These are phyloP conservation scores for Leguminivora glycinivorella DNA, from an alignment of 1,140 invertebrate species.

Conservation along the genomic window DNA sequence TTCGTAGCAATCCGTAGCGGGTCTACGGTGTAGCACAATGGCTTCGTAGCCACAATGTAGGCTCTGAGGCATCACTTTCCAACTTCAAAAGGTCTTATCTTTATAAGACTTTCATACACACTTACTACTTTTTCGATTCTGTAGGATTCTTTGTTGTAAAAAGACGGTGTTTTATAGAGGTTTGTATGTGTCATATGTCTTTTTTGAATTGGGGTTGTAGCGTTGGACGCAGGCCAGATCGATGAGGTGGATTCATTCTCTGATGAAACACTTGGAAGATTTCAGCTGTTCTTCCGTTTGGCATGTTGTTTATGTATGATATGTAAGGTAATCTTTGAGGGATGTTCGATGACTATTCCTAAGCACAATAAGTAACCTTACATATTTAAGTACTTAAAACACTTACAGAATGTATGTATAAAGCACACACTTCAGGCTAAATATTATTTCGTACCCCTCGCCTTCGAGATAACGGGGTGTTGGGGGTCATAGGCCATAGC, in stretches of 20 bases:
- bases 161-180: background rate
- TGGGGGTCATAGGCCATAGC: too few species aligned
- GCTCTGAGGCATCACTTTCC: background rate
- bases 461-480: too few species aligned
- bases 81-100: background rate
- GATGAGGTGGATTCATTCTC: background rate
- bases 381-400: too few species aligned
- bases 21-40: slow-evolving; percentile 50
- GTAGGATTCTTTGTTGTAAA: background rate
- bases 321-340: too few species aligned
- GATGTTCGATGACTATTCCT: too few species aligned
- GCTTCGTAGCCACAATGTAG: slow-evolving; percentile 42
- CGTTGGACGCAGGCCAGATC: slow-evolving; percentile 9
- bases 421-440: too few species aligned
- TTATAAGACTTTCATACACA: background rate
- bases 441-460: too few species aligned
- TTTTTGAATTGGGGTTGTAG: background rate
- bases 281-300: slow-evolving; percentile 2
- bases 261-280: slow-evolving; percentile 23
- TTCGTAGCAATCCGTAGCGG: slow-evolving; percentile 46
- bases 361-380: too few species aligned
- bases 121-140: slow-evolving; percentile 28
- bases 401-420: too few species aligned
- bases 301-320: background rate
- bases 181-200: background rate